A percentile compares a stretch with the other conserved stretches of the same genome.
phyloP scores from a whole-genome alignment of 2,888 invertebrate species.

The Neoitamus cyanurus region DNA sequence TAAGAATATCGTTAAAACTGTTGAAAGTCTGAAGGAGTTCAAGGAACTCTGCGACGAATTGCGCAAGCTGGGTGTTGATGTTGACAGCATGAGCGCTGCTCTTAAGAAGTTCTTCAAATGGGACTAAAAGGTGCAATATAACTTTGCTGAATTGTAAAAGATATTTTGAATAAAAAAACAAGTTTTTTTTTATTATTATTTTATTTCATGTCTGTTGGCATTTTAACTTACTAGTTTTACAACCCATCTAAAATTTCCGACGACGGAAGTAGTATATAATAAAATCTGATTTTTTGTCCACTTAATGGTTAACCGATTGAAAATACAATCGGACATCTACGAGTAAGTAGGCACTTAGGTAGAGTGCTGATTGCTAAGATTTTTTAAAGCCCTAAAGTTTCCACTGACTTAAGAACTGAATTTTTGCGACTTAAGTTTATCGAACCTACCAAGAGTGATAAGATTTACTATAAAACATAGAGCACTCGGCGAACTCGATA shows the following conservation, averaged over 20 bases:
- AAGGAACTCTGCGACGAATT: conserved; percentile 14
- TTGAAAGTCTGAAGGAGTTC: conserved; percentile 9
- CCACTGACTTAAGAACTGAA: neutral
- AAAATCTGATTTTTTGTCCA: too few species aligned
- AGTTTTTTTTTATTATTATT: too few species aligned
- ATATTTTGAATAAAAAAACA: neutral
- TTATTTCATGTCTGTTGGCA: too few species aligned
- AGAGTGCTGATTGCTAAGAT: neutral
- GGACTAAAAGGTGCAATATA: neutral
- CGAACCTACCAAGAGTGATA: neutral
- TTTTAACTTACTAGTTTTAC: too few species aligned
- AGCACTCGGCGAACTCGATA: neutral
- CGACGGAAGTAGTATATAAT: too few species aligned
- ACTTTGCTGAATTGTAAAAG: neutral
- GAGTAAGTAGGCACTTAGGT: neutral
- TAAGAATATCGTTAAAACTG: conserved; percentile 42
- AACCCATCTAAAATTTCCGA: too few species aligned
- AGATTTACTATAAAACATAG: conserved; percentile 12
- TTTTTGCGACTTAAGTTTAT: neutral
- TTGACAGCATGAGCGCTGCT: conserved; percentile 37
- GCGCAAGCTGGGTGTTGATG: conserved; percentile 40
- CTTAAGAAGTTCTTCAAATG: conserved; percentile 39
- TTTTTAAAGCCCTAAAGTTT: neutral
- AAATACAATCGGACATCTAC: neutral
- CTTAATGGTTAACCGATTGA: too few species aligned